Percentiles rank a stretch among this genome's conserved stretches.
Evolutionary conservation across 2,113 vertebrate genomes (phyloP).

Genomic region (Passer montanus): DNA sequence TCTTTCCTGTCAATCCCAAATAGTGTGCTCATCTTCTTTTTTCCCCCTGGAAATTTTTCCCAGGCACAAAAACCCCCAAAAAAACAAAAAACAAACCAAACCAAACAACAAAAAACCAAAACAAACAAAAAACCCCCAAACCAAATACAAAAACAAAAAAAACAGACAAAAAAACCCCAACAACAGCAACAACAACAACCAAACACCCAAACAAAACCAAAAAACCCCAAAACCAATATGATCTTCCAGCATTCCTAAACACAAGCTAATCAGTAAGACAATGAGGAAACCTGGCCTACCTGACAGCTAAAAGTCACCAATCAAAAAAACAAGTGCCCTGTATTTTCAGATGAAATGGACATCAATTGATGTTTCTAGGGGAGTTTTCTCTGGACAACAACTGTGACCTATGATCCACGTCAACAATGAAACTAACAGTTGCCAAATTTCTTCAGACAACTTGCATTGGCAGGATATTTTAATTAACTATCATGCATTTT

Average conservation of each 20-base stretch:
- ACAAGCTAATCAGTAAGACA: background rate
- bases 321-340: background rate
- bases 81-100: background rate
- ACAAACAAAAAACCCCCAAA: too few species aligned
- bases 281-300: background rate
- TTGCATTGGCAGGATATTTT: background rate
- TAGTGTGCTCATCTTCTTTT: background rate
- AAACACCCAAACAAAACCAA: background rate
- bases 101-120: background rate
- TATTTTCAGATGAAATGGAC: background rate
- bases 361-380: background rate
- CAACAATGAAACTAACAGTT: background rate
- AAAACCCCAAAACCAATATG: background rate
- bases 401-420: background rate
- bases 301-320: background rate
- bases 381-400: background rate
- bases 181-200: too few species aligned
- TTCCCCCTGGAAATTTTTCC: background rate
- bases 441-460: background rate
- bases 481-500: background rate
- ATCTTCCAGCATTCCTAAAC: background rate
- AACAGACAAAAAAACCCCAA: too few species aligned
- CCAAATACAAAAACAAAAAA: background rate
- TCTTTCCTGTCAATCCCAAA: conserved; percentile 3
- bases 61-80: background rate